phyloP scores from a whole-genome alignment of 2,797 vertebrate species.

The Silurus lanzhouensis region DNA sequence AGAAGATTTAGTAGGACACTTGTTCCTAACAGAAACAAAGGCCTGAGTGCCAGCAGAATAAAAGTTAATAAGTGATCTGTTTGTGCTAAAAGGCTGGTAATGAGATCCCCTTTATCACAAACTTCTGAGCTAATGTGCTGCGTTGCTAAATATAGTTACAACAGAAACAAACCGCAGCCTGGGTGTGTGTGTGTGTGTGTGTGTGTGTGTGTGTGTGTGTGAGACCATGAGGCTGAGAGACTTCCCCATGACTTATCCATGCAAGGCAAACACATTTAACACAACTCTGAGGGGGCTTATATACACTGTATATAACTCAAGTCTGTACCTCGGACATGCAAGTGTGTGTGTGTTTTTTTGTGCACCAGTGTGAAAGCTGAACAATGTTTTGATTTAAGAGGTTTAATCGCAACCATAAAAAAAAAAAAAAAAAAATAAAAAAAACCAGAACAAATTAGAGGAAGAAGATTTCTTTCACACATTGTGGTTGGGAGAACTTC shows the following conservation, averaged over 20 bases:
- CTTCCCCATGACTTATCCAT: background rate
- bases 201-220: too few species aligned
- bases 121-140: conserved; percentile 11
- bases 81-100: conserved; percentile 29
- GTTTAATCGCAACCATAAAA: background rate
- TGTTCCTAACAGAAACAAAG: background rate
- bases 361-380: too few species aligned
- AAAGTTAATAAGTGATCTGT: conserved; percentile 38
- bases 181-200: conserved; percentile 5
- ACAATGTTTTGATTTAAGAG: too few species aligned
- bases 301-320: background rate
- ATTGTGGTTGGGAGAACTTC: background rate
- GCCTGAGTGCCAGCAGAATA: background rate
- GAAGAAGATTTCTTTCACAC: background rate
- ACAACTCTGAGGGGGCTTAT: background rate
- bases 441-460: background rate
- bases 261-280: background rate
- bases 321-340: background rate
- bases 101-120: conserved; percentile 30
- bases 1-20: too few species aligned
- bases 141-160: conserved; percentile 32
- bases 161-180: conserved; percentile 25
- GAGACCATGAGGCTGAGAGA: too few species aligned
- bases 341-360: background rate
- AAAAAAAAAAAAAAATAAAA: background rate